Base-by-base conservation (phyloP, 2,113 vertebrate species). In the Python bivittatus region DNA sequence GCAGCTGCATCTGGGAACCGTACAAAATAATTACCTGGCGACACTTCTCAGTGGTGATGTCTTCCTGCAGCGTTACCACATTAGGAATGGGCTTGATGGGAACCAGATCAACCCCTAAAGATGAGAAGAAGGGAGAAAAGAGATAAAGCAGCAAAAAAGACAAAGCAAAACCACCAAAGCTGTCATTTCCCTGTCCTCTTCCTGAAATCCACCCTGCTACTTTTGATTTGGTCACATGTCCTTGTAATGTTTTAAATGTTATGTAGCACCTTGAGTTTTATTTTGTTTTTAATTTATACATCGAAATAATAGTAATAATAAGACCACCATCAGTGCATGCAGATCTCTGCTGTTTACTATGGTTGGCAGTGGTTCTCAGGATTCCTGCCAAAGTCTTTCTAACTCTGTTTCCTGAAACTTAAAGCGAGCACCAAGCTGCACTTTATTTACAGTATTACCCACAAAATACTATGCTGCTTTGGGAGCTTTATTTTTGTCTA, bases 41-140 rank as follows among this genome's bases (percentile, higher is more conserved):
- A 95, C 99, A 99, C 61, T 98, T 98, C 5, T 99, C 99, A 0
- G 98, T 99, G 33, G 99, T 99, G 96, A 99, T 99, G 96, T 99
- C 99, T 95, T 99, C 99, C 96, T 99, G 99, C 61, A 99, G 96
- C 0, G 98, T 97, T 92, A 99, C 98, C 58, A 99, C 99, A 0
- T 98, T 99, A 33, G 99, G 99, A 86, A 99, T 99, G 86, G 99
- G 97, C 91, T 97, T 99, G 95, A 99, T 99, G 2, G 99, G 98
- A 12, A 99, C 99, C 97, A 99, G 92, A 29, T 99, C 99, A 93
- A 99, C 99, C 38, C 99, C 99, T 99, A 56, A 42, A 0, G 0
- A 44, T 0, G n/a, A 84, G 38, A 44, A 57, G 17, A 58, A 29
- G 33, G 23, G 79, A 57, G 23, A 90, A 42, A 1, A 42, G 52